phyloP scores from a whole-genome alignment of 2,797 vertebrate genomes.

The Novumbra hubbsi region DNA sequence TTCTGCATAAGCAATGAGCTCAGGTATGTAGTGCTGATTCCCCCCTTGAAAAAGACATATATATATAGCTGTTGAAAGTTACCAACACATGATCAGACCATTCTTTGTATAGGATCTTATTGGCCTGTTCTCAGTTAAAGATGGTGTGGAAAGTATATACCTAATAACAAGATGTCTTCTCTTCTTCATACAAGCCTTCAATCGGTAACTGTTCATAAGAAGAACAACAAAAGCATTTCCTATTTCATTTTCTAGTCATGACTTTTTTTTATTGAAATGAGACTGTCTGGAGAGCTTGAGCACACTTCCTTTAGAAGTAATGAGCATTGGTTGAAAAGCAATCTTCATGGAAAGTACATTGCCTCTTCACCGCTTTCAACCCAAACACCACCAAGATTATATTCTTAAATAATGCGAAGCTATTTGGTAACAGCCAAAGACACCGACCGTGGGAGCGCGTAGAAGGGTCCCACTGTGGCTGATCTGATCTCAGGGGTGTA shows the following conservation, averaged over 20 bases:
- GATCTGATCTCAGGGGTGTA: constrained; percentile 33
- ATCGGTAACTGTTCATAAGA: not conserved
- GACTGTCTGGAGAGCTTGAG: not conserved
- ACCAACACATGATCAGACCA: not conserved
- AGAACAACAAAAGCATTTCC: not conserved
- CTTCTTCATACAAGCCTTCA: not conserved
- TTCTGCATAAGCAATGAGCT: no score
- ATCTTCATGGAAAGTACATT: not conserved
- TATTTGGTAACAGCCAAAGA: constrained; percentile 22
- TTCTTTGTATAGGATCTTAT: not conserved
- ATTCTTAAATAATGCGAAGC: not conserved
- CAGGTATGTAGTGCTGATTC: no score
- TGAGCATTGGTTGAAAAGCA: not conserved
- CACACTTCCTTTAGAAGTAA: not conserved
- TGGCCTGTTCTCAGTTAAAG: not conserved
- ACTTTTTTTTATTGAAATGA: not conserved
- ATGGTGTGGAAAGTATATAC: not conserved
- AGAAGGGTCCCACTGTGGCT: constrained; percentile 13
- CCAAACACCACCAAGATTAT: not conserved
- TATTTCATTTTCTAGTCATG: not conserved
- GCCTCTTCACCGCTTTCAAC: not conserved
- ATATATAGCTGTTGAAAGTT: not conserved
- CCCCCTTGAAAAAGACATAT: not conserved
- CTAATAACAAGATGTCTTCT: not conserved
- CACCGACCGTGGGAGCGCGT: constrained; percentile 2